phyloP scores from a whole-genome alignment of 2,113 vertebrate species.

The Chloropsis hardwickii region DNA sequence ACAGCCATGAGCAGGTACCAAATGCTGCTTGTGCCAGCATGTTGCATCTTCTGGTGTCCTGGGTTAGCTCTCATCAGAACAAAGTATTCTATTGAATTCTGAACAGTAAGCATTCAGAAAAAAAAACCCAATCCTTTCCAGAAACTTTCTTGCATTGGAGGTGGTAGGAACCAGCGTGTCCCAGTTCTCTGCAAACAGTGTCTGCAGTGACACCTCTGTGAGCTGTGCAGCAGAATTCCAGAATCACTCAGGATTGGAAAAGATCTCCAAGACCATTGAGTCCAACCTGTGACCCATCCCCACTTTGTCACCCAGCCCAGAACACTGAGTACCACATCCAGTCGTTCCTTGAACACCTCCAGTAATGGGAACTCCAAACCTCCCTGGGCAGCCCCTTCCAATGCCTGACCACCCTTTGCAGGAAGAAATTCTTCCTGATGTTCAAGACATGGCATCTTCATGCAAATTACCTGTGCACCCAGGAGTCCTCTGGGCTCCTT shows the following conservation, averaged over 20 bases:
- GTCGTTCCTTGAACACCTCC: not conserved
- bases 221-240: not conserved
- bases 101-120: not conserved
- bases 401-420: not conserved
- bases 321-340: not conserved
- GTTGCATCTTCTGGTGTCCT: not conserved
- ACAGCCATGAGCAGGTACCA: not conserved
- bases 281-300: not conserved
- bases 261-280: not conserved
- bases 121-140: not conserved
- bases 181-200: not conserved
- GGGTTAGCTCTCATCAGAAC: not conserved
- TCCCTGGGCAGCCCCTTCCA: not conserved
- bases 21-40: not conserved
- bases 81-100: not conserved
- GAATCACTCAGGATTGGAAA: not conserved
- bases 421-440: not conserved
- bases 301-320: not conserved
- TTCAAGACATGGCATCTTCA: not conserved
- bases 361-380: not conserved
- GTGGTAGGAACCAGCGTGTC: rapidly evolving
- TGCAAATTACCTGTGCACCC: not conserved
- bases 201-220: not conserved
- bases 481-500: not conserved
- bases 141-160: not conserved